Percentiles rank a stretch among this genome's conserved stretches.
Conservation (phyloP, 2,888 invertebrate genomes). For the Caenorhabditis sp. region DNA sequence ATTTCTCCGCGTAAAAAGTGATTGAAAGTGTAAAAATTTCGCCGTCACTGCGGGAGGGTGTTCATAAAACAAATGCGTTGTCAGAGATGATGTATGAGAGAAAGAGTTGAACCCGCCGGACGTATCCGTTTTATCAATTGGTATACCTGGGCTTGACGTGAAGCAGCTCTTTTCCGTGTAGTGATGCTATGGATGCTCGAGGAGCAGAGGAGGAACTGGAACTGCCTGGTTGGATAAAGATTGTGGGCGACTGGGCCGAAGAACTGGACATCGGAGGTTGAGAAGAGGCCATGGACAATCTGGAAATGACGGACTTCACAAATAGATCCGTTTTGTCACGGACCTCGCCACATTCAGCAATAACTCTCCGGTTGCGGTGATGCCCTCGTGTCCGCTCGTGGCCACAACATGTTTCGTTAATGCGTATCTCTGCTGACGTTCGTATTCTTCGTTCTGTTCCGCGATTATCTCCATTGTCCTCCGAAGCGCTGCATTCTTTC, state of each 20-base stretch:
- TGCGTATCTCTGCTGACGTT: constrained; percentile 63
- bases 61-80: constrained; percentile 61
- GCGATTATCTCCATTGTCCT: constrained; percentile 78
- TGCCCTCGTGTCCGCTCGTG: constrained; percentile 62
- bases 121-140: background rate
- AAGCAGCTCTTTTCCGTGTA: constrained; percentile 51
- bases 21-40: constrained; percentile 39
- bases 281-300: constrained; percentile 61
- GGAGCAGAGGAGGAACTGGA: constrained; percentile 50
- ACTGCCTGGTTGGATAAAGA: constrained; percentile 58
- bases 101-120: constrained; percentile 12
- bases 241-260: constrained; percentile 53
- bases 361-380: constrained; percentile 60
- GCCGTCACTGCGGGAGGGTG: constrained; percentile 37
- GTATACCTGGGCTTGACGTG: constrained; percentile 53
- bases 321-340: too few species aligned
- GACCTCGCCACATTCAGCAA: constrained; percentile 68
- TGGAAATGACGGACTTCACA: too few species aligned
- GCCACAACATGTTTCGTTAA: constrained; percentile 62
- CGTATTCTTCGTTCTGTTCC: constrained; percentile 76
- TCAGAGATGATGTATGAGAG: constrained; percentile 50
- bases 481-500: constrained; percentile 77
- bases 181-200: constrained; percentile 48
- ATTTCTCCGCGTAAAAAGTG: constrained; percentile 42
- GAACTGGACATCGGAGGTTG: constrained; percentile 42